phyloP scores from a whole-genome alignment of 2,888 invertebrate genomes.

The Brachyptera putata region DNA sequence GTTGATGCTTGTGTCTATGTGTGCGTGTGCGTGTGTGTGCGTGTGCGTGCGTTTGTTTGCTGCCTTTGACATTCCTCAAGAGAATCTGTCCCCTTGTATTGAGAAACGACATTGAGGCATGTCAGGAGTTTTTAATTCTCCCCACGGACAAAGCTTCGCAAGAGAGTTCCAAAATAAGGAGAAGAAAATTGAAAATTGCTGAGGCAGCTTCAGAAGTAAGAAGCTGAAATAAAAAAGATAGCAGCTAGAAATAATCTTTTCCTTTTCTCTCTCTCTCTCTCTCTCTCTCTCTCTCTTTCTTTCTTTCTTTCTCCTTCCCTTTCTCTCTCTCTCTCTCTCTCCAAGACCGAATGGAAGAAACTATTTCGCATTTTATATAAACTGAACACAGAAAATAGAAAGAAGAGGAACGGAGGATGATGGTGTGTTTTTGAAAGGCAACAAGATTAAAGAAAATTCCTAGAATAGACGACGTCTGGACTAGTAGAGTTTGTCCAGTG shows the following conservation, averaged over 20 bases:
- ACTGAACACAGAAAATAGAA: conserved; percentile 28
- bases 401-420: conserved; percentile 22
- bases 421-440: conserved; percentile 33
- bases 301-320: no score
- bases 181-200: conserved; percentile 33
- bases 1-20: not conserved
- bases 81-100: conserved; percentile 27
- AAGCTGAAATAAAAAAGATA: conserved; percentile 18
- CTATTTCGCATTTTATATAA: conserved; percentile 29
- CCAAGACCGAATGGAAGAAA: conserved; percentile 8
- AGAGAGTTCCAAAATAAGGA: conserved; percentile 7
- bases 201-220: conserved; percentile 32
- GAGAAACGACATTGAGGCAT: conserved; percentile 31
- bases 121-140: conserved; percentile 34
- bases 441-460: conserved; percentile 34
- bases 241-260: conserved; percentile 27
- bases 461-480: conserved; percentile 22
- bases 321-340: conserved; percentile 16
- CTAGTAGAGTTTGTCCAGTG: conserved; percentile 23
- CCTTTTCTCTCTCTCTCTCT: no score
- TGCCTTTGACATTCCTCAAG: conserved; percentile 28
- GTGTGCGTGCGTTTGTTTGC: no score
- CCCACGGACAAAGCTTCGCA: conserved; percentile 31
- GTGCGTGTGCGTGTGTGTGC: no score
- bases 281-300: no score